phyloP scores from a whole-genome alignment of 2,888 invertebrate genomes.

The Oscheius sp. region DNA sequence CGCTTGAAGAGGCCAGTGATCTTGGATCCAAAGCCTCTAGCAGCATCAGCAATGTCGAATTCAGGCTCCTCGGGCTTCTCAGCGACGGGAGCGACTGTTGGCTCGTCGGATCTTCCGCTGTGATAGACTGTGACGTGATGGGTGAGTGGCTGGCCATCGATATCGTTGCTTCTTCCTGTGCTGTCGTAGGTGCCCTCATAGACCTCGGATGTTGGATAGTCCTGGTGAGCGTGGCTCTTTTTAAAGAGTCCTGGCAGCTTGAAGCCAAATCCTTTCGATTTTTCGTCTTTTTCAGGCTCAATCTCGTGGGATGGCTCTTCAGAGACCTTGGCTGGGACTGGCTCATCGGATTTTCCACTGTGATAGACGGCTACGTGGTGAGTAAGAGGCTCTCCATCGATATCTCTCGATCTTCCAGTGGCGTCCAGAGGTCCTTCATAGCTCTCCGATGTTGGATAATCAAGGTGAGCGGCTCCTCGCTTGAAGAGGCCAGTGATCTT shows the following conservation, averaged over 20 bases:
- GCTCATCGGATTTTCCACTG: conserved; percentile 25
- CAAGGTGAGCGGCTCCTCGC: conserved; percentile 34
- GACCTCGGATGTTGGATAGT: conserved; percentile 40
- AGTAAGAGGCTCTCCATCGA: conserved; percentile 39
- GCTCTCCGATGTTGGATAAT: conserved; percentile 38
- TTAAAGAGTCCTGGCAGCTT: conserved; percentile 43
- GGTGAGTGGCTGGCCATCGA: conserved; percentile 19
- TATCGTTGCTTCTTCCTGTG: conserved; percentile 6
- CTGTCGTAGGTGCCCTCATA: conserved; percentile 32
- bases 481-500: conserved; percentile 33
- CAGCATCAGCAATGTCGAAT: conserved; percentile 21
- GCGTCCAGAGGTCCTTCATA: conserved; percentile 43
- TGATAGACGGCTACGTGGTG: conserved; percentile 36
- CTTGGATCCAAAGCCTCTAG: not conserved
- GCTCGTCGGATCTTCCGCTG: conserved; percentile 21
- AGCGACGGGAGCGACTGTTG: not conserved
- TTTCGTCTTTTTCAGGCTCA: conserved; percentile 14
- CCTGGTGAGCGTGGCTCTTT: conserved; percentile 38
- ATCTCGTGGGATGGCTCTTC: conserved; percentile 12
- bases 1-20: conserved; percentile 1
- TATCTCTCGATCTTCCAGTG: conserved; percentile 32
- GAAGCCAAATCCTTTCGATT: conserved; percentile 26
- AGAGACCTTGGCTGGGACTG: conserved; percentile 28
- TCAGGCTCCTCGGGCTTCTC: conserved; percentile 10
- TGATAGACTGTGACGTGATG: conserved; percentile 36